Conservation (phyloP, 2,888 invertebrate genomes). For the Spodoptera exigua region DNA sequence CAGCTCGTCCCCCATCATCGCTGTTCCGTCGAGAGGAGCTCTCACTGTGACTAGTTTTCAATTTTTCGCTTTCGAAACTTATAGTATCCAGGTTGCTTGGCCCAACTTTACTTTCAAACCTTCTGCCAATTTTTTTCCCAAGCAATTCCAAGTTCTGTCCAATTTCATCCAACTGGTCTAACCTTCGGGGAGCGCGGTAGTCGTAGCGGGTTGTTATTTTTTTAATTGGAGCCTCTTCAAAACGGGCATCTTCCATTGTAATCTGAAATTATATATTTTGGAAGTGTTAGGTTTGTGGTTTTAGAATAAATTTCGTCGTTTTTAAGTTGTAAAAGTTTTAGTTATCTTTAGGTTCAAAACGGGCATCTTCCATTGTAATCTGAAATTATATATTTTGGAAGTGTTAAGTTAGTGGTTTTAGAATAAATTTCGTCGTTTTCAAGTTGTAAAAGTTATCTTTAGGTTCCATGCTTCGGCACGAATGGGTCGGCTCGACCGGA, state of each 20-base stretch:
- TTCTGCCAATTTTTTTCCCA: constrained; percentile 60
- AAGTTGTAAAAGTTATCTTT: too few species aligned
- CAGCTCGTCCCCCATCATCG: constrained; percentile 75
- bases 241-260: constrained; percentile 73
- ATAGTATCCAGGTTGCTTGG: constrained; percentile 69
- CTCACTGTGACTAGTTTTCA: constrained; percentile 76
- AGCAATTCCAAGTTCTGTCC: constrained; percentile 52
- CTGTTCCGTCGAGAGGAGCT: constrained; percentile 83
- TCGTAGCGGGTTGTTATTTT: constrained; percentile 63
- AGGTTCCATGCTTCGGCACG: too few species aligned
- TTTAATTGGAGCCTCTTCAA: constrained; percentile 71
- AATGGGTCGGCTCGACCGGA: too few species aligned
- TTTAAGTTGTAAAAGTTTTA: too few species aligned
- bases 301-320: too few species aligned
- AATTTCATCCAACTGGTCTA: constrained; percentile 60
- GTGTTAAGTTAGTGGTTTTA: too few species aligned
- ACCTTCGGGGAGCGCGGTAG: constrained; percentile 63
- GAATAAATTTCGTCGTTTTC: too few species aligned
- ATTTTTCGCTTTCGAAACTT: constrained; percentile 78
- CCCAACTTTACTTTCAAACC: constrained; percentile 51
- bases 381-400: too few species aligned
- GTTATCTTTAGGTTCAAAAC: too few species aligned
- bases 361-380: too few species aligned
- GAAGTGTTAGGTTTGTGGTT: too few species aligned
- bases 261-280: constrained; percentile 60